Evolutionary conservation across 1,140 invertebrate species (phyloP).

Genomic region (Ruditapes philippinarum): DNA sequence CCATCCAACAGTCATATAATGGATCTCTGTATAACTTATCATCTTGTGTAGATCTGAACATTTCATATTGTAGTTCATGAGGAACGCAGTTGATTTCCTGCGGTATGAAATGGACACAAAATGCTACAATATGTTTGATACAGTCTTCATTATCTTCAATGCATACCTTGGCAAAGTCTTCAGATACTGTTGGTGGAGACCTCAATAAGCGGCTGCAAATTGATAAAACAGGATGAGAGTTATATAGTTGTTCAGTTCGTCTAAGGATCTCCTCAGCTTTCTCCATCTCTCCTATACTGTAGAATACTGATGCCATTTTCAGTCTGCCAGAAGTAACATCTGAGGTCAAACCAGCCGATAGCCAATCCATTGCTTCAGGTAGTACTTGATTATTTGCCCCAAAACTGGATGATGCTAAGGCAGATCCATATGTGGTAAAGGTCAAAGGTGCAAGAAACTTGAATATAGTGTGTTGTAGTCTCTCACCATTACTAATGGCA

Average conservation of each 20-base stretch:
- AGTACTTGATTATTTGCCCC: background rate
- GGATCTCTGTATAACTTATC: background rate
- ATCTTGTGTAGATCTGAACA: background rate
- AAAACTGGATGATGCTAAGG: background rate
- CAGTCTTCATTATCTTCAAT: too few species aligned
- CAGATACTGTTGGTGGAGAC: background rate
- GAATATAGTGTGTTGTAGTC: background rate
- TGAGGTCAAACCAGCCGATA: background rate
- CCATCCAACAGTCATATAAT: background rate
- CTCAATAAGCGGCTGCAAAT: background rate
- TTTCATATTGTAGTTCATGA: background rate
- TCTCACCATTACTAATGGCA: background rate
- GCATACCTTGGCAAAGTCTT: background rate
- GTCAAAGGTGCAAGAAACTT: background rate
- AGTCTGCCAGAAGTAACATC: background rate
- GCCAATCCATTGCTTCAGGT: background rate
- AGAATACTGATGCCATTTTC: background rate
- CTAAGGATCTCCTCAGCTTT: background rate
- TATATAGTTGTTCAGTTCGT: background rate
- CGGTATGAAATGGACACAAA: background rate
- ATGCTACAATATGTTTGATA: background rate
- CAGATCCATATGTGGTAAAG: background rate
- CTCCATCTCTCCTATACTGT: background rate
- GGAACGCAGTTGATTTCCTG: background rate
- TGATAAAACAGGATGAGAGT: background rate